These are phyloP conservation scores for Protobothrops flavoviridis DNA, from an alignment of 2,113 vertebrate species.

Conservation along the genomic window DNA sequence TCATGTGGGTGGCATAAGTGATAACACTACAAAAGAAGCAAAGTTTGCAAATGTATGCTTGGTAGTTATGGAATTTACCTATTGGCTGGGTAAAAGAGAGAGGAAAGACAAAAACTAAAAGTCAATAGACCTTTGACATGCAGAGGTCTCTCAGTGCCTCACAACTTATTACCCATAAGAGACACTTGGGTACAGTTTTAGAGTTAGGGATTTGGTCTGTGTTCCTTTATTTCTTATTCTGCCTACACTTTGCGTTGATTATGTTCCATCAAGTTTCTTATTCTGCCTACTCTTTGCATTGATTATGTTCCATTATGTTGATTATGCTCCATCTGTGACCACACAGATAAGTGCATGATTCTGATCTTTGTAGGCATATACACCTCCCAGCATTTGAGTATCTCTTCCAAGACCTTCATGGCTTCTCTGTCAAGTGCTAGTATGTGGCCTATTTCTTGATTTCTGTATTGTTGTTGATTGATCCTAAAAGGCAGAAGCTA, in stretches of 20 bases:
- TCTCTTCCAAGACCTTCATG: neutral
- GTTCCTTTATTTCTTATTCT: neutral
- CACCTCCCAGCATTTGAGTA: neutral
- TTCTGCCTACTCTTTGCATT: neutral
- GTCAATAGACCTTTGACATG: neutral
- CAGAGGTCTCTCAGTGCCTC: neutral
- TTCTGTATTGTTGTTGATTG: neutral
- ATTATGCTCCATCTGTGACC: neutral
- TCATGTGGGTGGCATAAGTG: slow-evolving; percentile 11
- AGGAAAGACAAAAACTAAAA: slow-evolving; percentile 16
- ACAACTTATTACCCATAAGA: neutral
- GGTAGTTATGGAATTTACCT: slow-evolving; percentile 59
- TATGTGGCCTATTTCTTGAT: neutral
- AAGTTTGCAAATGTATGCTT: slow-evolving; percentile 44
- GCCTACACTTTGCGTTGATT: neutral
- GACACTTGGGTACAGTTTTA: neutral
- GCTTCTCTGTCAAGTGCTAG: neutral
- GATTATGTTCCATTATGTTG: no score
- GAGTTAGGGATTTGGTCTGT: neutral
- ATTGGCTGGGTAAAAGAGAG: slow-evolving; percentile 41
- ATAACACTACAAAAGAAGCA: slow-evolving; percentile 51
- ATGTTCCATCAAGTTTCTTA: neutral
- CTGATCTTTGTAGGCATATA: neutral
- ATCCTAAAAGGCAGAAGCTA: neutral
- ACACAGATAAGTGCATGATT: neutral